These are phyloP conservation scores for Onychomys torridus DNA, from an alignment of 2,797 vertebrate genomes.

Conservation along the genomic window DNA sequence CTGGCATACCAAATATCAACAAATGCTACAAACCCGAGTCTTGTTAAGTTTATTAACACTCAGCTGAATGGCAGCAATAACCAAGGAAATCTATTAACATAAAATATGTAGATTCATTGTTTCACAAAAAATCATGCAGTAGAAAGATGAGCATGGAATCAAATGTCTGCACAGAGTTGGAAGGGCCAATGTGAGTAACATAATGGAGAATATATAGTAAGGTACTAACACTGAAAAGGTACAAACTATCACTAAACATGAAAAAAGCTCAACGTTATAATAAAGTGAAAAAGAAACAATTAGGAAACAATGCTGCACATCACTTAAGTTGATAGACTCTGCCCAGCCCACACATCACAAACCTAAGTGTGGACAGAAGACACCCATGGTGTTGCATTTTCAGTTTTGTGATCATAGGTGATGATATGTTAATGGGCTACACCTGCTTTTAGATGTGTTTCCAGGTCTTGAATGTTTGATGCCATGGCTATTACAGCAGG, in stretches of 20 bases:
- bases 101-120: background rate
- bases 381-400: background rate
- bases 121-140: background rate
- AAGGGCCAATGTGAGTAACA: background rate
- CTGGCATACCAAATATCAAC: too few species aligned
- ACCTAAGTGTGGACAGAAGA: background rate
- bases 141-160: background rate
- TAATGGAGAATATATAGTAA: background rate
- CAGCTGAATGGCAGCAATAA: background rate
- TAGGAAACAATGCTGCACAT: background rate
- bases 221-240: background rate
- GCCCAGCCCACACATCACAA: background rate
- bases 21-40: background rate
- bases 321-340: too few species aligned
- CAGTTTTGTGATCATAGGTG: background rate
- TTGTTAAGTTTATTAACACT: background rate
- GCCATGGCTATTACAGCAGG: background rate
- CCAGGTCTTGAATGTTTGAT: background rate
- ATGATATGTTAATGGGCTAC: too few species aligned
- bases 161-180: conserved; percentile 5
- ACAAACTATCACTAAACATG: background rate
- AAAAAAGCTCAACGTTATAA: background rate
- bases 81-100: background rate
- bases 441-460: background rate
- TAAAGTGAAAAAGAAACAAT: conserved; percentile 5